Evolutionary conservation across 2,888 invertebrate species (phyloP).

Genomic region (Xestoiulus laeticollis): DNA sequence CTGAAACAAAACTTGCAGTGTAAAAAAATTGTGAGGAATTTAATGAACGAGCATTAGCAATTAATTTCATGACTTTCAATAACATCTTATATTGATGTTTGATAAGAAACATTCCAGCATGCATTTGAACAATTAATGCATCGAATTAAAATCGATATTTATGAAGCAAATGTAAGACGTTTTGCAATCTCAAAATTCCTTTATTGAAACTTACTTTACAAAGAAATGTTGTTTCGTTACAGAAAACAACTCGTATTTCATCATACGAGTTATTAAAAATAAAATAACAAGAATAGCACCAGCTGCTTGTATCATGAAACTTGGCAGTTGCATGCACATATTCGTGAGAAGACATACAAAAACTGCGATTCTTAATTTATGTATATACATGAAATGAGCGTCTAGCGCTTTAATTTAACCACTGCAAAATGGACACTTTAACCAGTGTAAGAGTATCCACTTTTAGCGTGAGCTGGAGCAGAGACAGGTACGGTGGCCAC

Average conservation of each 20-base stretch:
- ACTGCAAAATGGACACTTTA: slow-evolving; percentile 19
- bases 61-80: no score
- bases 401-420: not conserved
- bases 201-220: slow-evolving; percentile 6
- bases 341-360: slow-evolving; percentile 2
- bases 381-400: not conserved
- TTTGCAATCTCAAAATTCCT: not conserved
- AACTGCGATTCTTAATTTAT: not conserved
- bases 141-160: no score
- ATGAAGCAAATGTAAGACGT: no score
- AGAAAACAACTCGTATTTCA: not conserved
- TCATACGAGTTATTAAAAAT: not conserved
- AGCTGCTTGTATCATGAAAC: not conserved
- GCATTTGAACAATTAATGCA: no score
- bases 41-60: no score
- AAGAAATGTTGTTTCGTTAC: not conserved
- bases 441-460: slow-evolving; percentile 49
- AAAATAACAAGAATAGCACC: not conserved
- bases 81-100: no score
- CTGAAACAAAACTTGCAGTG: no score
- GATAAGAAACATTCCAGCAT: no score
- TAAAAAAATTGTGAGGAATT: no score
- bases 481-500: not conserved
- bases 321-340: not conserved
- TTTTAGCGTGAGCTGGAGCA: slow-evolving; percentile 41